Evolutionary conservation across 2,797 vertebrate genomes (phyloP).

Genomic region (Nasua narica): DNA sequence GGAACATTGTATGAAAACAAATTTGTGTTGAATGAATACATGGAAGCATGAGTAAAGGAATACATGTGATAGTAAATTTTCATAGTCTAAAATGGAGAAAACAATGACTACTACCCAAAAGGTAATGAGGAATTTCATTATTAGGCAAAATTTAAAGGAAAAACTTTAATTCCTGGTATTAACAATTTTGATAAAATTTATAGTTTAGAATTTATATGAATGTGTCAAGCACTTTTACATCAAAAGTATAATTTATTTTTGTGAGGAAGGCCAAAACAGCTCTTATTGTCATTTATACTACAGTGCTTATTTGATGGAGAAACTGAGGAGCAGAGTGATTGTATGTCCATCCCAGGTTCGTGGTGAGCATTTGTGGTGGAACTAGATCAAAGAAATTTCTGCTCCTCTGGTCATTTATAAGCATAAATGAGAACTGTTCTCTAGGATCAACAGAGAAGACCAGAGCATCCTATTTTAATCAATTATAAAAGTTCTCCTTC

Average conservation of each 20-base stretch:
- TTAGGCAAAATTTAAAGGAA: neutral
- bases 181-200: neutral
- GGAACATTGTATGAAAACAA: slow-evolving; percentile 8
- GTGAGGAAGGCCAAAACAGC: neutral
- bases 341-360: neutral
- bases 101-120: neutral
- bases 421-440: slow-evolving; percentile 15
- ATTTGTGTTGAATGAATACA: neutral
- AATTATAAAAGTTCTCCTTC: slow-evolving; percentile 85
- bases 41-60: neutral
- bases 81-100: neutral
- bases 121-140: neutral
- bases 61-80: neutral
- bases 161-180: neutral
- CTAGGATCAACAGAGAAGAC: slow-evolving; percentile 29
- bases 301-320: neutral
- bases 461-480: slow-evolving; percentile 79
- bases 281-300: neutral
- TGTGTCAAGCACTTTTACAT: neutral
- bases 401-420: neutral
- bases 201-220: neutral
- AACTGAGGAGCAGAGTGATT: neutral
- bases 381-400: neutral
- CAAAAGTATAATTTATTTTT: neutral
- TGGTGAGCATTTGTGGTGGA: neutral